A percentile compares a stretch with the other conserved stretches of the same genome.
phyloP scores from a whole-genome alignment of 2,888 invertebrate genomes.

The Hoplodrina ambigua region DNA sequence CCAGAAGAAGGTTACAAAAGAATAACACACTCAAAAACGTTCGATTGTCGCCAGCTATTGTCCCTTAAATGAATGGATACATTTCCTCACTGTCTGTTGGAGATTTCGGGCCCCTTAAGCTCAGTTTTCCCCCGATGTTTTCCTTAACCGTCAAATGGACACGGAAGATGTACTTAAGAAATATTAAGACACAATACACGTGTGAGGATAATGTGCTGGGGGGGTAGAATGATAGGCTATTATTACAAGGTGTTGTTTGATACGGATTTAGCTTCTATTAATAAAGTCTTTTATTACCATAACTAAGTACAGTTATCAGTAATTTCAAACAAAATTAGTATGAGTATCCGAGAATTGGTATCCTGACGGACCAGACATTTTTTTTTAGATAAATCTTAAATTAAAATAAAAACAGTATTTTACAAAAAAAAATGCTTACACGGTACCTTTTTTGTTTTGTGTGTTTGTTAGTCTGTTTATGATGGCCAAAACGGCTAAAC shows the following conservation, averaged over 20 bases:
- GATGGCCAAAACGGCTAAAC: too few relatives aligned
- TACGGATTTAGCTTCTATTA: neutral
- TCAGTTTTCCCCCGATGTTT: conserved; percentile 1
- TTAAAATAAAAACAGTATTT: too few relatives aligned
- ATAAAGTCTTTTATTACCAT: too few relatives aligned
- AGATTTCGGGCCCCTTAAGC: neutral
- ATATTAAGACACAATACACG: conserved; percentile 43
- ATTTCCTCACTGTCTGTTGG: neutral
- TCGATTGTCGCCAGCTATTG: neutral
- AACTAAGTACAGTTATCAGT: neutral
- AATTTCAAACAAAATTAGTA: too few relatives aligned
- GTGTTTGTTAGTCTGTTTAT: too few relatives aligned
- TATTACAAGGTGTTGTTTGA: neutral
- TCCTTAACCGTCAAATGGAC: conserved; percentile 5
- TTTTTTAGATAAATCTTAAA: too few relatives aligned
- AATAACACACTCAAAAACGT: neutral
- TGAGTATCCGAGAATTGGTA: too few relatives aligned
- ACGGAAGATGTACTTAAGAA: conserved; percentile 16
- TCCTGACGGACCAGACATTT: too few relatives aligned
- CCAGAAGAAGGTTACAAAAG: too few relatives aligned
- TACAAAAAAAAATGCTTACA: too few relatives aligned
- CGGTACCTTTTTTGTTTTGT: too few relatives aligned
- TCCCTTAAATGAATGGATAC: conserved; percentile 4
- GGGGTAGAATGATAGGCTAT: conserved; percentile 8
- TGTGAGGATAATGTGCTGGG: conserved; percentile 11